These are phyloP conservation scores for Nasalis larvatus DNA, from an alignment of 2,113 vertebrate species.

Conservation along the genomic window DNA sequence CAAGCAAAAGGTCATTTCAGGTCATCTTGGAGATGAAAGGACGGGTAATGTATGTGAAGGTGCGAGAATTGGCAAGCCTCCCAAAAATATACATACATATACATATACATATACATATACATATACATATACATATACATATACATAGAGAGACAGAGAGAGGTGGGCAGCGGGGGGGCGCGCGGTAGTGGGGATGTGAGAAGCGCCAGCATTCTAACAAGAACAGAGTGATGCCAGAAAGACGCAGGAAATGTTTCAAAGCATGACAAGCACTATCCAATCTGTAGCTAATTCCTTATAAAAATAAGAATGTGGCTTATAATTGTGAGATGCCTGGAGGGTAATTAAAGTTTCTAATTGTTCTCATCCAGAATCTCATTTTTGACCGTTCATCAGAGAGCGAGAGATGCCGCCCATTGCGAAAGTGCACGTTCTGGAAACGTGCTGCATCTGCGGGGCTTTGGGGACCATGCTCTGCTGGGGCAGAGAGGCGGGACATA, in stretches of 20 bases:
- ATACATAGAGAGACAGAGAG: no score
- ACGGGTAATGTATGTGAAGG: slow-evolving; percentile 84
- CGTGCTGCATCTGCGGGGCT: fast-evolving
- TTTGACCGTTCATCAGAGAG: slow-evolving; percentile 62
- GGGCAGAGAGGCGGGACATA: not conserved
- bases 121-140: no score
- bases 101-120: no score
- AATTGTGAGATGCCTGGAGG: slow-evolving; percentile 72
- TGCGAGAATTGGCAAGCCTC: slow-evolving; percentile 73
- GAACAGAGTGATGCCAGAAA: slow-evolving; percentile 66
- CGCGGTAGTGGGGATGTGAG: slow-evolving; percentile 42
- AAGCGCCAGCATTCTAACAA: slow-evolving; percentile 38
- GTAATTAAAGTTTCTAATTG: slow-evolving; percentile 72
- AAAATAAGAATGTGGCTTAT: slow-evolving; percentile 67
- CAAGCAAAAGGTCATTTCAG: slow-evolving; percentile 88
- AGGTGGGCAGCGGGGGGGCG: not conserved
- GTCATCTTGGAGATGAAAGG: slow-evolving; percentile 87
- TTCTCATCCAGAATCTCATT: slow-evolving; percentile 54
- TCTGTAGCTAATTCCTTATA: slow-evolving; percentile 79
- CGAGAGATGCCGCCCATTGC: slow-evolving; percentile 32
- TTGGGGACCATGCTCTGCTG: not conserved
- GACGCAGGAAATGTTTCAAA: slow-evolving; percentile 65
- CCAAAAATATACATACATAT: not conserved
- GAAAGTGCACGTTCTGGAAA: not conserved
- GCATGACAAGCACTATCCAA: slow-evolving; percentile 53